A percentile compares a stretch with the other conserved stretches of the same genome.
Evolutionary conservation across 2,797 vertebrate species (phyloP).

Genomic region (Anabacerthia variegaticeps): DNA sequence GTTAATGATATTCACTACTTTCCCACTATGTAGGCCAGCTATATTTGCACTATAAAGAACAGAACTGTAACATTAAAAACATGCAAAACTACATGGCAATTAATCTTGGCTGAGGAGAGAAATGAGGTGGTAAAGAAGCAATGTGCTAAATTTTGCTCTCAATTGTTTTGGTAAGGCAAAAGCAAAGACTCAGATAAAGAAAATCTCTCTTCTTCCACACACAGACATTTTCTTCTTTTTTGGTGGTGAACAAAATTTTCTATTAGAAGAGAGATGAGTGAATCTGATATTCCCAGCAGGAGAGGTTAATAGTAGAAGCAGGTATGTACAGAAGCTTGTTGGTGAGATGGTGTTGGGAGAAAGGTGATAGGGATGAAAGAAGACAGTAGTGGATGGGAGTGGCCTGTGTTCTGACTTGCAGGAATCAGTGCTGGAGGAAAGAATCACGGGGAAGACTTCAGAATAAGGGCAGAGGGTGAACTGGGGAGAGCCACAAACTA

Average conservation of each 20-base stretch:
- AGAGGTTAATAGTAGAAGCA: background rate
- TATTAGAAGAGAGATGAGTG: background rate
- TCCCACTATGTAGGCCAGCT: background rate
- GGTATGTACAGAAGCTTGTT: background rate
- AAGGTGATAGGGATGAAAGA: background rate
- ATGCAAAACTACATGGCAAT: background rate
- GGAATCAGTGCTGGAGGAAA: background rate
- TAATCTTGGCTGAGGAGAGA: background rate
- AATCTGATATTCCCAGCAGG: background rate
- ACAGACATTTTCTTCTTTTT: background rate
- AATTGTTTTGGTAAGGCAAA: background rate
- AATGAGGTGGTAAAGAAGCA: background rate
- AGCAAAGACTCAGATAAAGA: background rate
- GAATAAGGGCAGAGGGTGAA: background rate
- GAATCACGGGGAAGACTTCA: background rate
- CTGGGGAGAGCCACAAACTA: background rate
- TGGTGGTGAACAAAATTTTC: background rate
- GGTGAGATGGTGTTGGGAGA: background rate
- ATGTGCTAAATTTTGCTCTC: background rate
- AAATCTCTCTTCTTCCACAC: background rate
- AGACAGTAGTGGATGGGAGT: background rate
- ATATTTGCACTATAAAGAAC: background rate
- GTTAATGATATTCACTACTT: background rate
- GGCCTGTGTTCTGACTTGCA: background rate
- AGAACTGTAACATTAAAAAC: background rate